A percentile compares a stretch with the other conserved stretches of the same genome.
These are phyloP conservation scores for Steatornis caripensis DNA, from an alignment of 2,113 vertebrate genomes.

Conservation along the genomic window DNA sequence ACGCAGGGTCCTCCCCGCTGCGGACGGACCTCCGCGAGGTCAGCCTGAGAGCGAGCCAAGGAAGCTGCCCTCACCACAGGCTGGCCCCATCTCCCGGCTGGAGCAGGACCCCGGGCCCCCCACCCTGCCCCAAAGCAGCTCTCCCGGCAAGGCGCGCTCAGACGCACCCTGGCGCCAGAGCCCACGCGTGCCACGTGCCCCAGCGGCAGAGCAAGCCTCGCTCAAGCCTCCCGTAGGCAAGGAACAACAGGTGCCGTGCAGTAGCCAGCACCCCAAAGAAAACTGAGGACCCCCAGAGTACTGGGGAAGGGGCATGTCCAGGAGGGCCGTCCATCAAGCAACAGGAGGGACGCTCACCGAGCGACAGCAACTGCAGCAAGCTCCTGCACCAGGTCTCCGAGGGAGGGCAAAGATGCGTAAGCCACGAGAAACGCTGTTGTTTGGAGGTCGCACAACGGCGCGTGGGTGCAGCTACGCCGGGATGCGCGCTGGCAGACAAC, in stretches of 20 bases:
- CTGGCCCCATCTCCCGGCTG: background rate
- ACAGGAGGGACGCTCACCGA: background rate
- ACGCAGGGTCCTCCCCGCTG: background rate
- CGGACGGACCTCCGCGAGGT: accelerated
- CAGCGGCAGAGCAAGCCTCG: background rate
- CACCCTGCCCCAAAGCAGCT: background rate
- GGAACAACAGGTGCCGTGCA: background rate
- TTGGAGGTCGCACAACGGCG: background rate
- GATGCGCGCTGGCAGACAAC: background rate
- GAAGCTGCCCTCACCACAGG: background rate
- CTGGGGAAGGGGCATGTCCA: background rate
- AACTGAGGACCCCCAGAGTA: background rate
- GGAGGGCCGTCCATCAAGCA: background rate
- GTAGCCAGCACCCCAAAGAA: background rate
- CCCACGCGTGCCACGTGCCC: accelerated
- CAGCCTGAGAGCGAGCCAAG: background rate
- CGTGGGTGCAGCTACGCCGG: background rate
- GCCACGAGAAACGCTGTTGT: background rate
- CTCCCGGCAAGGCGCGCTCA: background rate
- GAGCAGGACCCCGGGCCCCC: background rate
- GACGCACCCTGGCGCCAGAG: background rate
- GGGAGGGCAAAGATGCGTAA: background rate
- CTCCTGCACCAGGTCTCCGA: background rate
- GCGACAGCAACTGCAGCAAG: background rate
- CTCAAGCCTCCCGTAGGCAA: background rate